Evolutionary conservation across 2,113 vertebrate genomes (phyloP), one percentile per base, ranked within the genome.

Genomic region (Physeter macrocephalus): DNA sequence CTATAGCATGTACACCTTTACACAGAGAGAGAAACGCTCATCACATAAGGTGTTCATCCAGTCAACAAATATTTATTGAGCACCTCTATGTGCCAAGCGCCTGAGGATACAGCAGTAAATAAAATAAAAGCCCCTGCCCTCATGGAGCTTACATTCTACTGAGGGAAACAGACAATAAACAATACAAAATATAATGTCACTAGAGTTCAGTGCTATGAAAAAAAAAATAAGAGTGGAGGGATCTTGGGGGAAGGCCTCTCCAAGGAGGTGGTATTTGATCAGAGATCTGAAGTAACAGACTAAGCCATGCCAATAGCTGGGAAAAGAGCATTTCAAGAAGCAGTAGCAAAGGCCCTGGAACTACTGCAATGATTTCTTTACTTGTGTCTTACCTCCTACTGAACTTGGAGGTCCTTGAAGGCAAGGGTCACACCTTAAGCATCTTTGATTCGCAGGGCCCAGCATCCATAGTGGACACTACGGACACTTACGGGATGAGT

Each of bases 71-170:
- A 94, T 97, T 97, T 97, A 98, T 96, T 97, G 95, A 97, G 66
- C 94, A 96, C 89, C 78, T 54, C 95, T 96, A 69, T 17, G 23
- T 80, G 82, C 95, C 67, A 81, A 92, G 80, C n/a, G 86, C 54
- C 83, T 84, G 39, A 5, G 12, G 49, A 62, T 62, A 96, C 74
- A 95, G 52, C 81, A 89, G 21, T 54, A 74, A 93, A 74, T 62
- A 80, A 82, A 95, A 89, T 54, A 91, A 75, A 75, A 86, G 77
- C 89, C 43, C 54, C 84, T 97, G 93, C 96, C 90, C 97, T 81
- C 78, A 0, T 71, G 81, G 96, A 93, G 96, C 97, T 97, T 96
- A 95, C 97, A 95, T 88, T 97, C 97, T 97, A 96, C 59, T 92
- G 74, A 72, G 21, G 29, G 31, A 87, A 88, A 91, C 39, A 92